Conservation (phyloP, 2,113 vertebrate species). For the Mesoclemmys tuberculata region DNA sequence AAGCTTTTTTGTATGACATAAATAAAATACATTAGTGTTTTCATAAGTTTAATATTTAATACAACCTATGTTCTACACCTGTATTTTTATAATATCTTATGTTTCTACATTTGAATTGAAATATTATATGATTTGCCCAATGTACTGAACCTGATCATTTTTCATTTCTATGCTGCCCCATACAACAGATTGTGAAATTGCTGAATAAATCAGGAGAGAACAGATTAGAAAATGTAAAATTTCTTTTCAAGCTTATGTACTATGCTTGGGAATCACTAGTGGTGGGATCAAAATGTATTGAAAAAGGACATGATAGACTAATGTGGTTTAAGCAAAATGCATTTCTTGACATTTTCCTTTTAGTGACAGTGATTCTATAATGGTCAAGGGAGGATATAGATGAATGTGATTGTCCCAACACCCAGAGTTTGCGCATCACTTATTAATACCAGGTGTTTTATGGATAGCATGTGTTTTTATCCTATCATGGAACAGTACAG, state of each 20-base stretch:
- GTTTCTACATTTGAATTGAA: not conserved
- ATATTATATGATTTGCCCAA: not conserved
- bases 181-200: not conserved
- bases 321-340: not conserved
- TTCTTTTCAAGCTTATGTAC: not conserved
- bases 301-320: not conserved
- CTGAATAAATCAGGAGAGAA: not conserved
- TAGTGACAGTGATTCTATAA: not conserved
- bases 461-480: not conserved
- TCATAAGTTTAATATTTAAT: not conserved
- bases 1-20: not conserved
- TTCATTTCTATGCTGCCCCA: not conserved
- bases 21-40: not conserved
- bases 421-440: not conserved
- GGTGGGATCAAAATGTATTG: not conserved
- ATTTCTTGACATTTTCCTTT: not conserved
- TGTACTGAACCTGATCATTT: not conserved
- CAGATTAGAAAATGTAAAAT: not conserved
- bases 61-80: not conserved
- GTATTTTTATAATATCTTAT: not conserved
- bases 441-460: not conserved
- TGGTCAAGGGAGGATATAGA: conserved; percentile 7
- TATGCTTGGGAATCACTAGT: not conserved
- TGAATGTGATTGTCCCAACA: conserved; percentile 11
- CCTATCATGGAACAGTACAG: not conserved